Base-by-base conservation (phyloP, 2,888 invertebrate species). In the Campoplex nolae region DNA sequence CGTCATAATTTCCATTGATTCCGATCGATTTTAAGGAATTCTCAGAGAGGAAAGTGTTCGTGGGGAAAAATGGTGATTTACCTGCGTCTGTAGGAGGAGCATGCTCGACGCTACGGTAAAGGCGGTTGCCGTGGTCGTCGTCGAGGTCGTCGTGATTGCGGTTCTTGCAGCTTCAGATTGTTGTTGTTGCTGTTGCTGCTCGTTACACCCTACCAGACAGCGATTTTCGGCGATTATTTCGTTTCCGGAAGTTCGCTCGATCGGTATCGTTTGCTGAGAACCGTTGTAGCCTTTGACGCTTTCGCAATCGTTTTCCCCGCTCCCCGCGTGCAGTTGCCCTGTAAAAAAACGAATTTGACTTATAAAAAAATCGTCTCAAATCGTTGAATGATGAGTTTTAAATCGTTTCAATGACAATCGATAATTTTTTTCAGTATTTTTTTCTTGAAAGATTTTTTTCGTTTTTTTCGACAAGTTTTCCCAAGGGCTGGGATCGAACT, bases 81-180 rank as follows among this genome's bases (percentile, higher is more conserved):
- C 98, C 96, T 98, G 98, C 95, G 98, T 97, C 95, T 98, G 98
- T 96, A 98, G 96, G 95, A 98, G 97, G 96, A 98, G 97, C 98
- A 98, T 98, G 96, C 98, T 98, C 97, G 98, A 96, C 91, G 96
- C 95, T 90, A 96, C 96, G 91, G 96, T 96, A 92, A 94, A 95
- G 93, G 95, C 95, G 92, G 95, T 95, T 94, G 96, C 95, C 94
- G 95, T 96, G 92, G 96, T 94, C 93, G 95, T 95, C 95, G 95
- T 95, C 94, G 95, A 96, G 85, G 93, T 86, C 87, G 90, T 88
- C 90, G 92, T 89, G 90, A 92, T 84, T 91, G 92, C 89, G 90
- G 92, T 87, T 89, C 91, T 81, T 92, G 91, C 62, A 75, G 45
- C 65, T 62, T 62, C 62, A 32, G 62, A 62, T 62, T 62, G 62